These are phyloP conservation scores for Hemicentrotus pulcherrimus DNA, from an alignment of 35 echinoderm and acorn worm species.

Conservation along the genomic window DNA sequence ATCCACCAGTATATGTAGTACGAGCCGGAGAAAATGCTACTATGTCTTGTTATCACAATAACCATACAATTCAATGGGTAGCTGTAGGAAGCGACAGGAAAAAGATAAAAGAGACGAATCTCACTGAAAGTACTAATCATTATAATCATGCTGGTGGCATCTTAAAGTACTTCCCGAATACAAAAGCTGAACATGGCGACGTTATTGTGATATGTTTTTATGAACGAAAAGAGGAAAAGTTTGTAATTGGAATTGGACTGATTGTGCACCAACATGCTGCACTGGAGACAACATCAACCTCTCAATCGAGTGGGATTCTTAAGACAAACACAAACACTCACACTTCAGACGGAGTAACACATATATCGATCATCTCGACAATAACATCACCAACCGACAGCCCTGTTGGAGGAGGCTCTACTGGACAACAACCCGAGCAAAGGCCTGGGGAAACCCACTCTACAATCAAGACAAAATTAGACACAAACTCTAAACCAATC, in stretches of 20 bases:
- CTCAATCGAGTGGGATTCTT: neutral
- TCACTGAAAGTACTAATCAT: neutral
- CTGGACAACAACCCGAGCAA: too few relatives aligned
- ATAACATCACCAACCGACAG: neutral
- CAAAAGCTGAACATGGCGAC: neutral
- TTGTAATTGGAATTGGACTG: neutral
- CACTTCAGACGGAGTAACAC: too few relatives aligned
- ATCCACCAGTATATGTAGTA: neutral
- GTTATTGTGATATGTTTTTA: neutral
- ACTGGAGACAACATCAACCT: neutral
- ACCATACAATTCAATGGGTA: neutral
- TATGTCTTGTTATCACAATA: neutral
- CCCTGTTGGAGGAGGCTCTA: too few relatives aligned
- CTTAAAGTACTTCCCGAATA: neutral
- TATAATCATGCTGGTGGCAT: neutral
- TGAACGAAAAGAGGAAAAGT: neutral
- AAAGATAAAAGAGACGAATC: neutral
- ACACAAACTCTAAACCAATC: too few relatives aligned
- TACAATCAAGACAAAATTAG: too few relatives aligned
- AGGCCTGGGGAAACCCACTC: too few relatives aligned
- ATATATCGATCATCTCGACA: neutral
- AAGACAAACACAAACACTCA: neutral
- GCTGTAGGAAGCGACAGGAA: neutral
- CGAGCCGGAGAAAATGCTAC: neutral
- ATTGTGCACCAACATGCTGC: neutral